A percentile compares a stretch with the other conserved stretches of the same genome.
Conservation (phyloP, 1,140 invertebrate species). For the Batillaria attramentaria region DNA sequence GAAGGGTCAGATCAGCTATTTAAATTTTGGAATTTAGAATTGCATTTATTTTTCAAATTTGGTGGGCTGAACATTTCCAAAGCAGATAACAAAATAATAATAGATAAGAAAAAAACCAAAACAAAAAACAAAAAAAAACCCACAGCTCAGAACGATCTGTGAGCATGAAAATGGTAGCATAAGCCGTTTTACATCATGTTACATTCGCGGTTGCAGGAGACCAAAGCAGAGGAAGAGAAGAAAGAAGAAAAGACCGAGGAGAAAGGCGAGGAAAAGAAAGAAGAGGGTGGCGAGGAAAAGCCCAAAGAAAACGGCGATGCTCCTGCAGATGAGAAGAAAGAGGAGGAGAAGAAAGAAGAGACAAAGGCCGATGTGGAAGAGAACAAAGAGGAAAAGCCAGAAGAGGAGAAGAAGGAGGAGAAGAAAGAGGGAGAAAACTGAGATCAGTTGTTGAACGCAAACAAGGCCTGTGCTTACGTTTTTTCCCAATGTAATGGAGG, state of each 20-base stretch:
- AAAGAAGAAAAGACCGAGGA: conserved; percentile 36
- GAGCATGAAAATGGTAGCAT: no score
- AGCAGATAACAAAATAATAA: not conserved
- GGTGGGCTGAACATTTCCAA: no score
- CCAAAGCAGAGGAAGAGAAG: conserved; percentile 49
- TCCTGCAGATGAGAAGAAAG: conserved; percentile 16
- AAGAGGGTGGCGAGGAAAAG: conserved; percentile 46
- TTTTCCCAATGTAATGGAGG: not conserved
- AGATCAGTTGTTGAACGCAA: conserved; percentile 5
- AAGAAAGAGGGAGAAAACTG: conserved; percentile 29
- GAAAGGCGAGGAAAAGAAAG: conserved; percentile 32
- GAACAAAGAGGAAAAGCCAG: conserved; percentile 37
- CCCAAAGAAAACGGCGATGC: conserved; percentile 31
- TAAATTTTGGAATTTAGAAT: not conserved
- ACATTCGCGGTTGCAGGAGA: no score
- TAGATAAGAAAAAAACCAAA: no score
- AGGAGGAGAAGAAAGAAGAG: conserved; percentile 39
- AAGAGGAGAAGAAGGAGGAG: conserved; percentile 25
- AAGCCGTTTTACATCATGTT: not conserved
- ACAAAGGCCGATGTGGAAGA: conserved; percentile 36
- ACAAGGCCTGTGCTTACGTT: no score
- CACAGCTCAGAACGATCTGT: not conserved
- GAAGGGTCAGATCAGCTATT: no score
- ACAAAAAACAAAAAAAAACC: no score
- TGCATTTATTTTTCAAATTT: not conserved